Evolutionary conservation across 2,797 vertebrate species (phyloP).

Genomic region (Gymnothorax reevesii): DNA sequence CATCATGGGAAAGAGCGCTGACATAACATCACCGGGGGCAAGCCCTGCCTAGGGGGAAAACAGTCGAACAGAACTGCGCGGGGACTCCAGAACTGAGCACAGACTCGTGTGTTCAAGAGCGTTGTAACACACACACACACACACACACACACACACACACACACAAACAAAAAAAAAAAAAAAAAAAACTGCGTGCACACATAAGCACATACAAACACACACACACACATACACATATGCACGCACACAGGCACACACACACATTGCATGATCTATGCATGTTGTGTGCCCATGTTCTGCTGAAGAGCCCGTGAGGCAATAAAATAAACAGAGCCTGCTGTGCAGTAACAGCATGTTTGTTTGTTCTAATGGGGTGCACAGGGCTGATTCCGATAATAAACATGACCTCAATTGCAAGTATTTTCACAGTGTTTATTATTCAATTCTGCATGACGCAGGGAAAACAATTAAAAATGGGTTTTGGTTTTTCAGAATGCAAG

Average conservation of each 20-base stretch:
- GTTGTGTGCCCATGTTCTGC: no score
- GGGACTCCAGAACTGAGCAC: constrained; percentile 28
- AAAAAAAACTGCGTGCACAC: no score
- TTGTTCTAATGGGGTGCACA: not conserved
- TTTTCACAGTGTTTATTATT: not conserved
- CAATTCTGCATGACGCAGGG: not conserved
- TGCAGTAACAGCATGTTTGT: not conserved
- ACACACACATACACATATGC: no score
- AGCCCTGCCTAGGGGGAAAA: constrained; percentile 23
- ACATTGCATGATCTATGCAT: no score
- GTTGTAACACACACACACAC: no score
- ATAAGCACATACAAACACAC: no score
- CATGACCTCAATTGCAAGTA: not conserved
- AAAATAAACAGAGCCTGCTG: not conserved
- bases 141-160: no score
- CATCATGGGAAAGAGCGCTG: constrained; percentile 23
- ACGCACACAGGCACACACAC: no score
- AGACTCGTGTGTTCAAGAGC: not conserved
- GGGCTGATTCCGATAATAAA: not conserved
- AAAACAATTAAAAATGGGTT: not conserved
- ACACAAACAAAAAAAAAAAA: no score
- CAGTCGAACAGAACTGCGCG: constrained; percentile 31
- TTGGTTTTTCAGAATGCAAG: no score
- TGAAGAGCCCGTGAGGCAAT: no score
- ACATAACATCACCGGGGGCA: not conserved